Evolutionary conservation across 1,140 invertebrate species (phyloP), one percentile per base, ranked within the genome.

Genomic region (Druon quercuslanigerum): DNA sequence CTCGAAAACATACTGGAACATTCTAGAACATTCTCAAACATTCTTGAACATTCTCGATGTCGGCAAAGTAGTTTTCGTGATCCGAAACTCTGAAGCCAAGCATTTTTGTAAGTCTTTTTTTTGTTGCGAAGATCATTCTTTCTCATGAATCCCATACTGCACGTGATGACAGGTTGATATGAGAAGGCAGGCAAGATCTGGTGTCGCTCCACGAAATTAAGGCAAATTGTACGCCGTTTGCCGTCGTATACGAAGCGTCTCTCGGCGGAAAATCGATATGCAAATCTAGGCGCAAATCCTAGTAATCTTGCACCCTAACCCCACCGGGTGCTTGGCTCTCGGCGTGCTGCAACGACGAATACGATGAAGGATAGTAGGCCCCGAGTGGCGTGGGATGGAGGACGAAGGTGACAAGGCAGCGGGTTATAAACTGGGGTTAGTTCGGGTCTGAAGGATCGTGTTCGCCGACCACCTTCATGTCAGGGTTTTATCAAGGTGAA

Each of bases 211-310:
- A 76, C 80, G 71, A 89, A 90, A 90, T 90, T 88, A 90, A 89
- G 85, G 88, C 83, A 89, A 89, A 90, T 90, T 88, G 86, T 85
- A 80, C 82, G 78, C 79, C 84, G 81, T 82, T 88, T 83, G 82
- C 83, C 74, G 83, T 75, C 80, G 83, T 83, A 66, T 66, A 84
- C 87, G 85, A 84, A 83, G 85, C 83, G 79, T 78, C 86, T 16
- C 60, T 66, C 40, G 60, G 60, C 80, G 72, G 82, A 84, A 87
- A 90, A 91, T 91, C 90, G 89, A 91, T 91, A 91, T 90, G 89
- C 82, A 90, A 90, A 91, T 91, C 87, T 88, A 88, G 84, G 86
- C 85, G 86, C 86, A 90, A 90, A 91, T 91, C 87, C 90, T 87
- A 90, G 90, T 90, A 90, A 90, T 90, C 87, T 90, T 79, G 84